A percentile compares a stretch with the other conserved stretches of the same genome.
These are phyloP conservation scores for Sardina pilchardus DNA, from an alignment of 2,113 vertebrate genomes.

Conservation along the genomic window DNA sequence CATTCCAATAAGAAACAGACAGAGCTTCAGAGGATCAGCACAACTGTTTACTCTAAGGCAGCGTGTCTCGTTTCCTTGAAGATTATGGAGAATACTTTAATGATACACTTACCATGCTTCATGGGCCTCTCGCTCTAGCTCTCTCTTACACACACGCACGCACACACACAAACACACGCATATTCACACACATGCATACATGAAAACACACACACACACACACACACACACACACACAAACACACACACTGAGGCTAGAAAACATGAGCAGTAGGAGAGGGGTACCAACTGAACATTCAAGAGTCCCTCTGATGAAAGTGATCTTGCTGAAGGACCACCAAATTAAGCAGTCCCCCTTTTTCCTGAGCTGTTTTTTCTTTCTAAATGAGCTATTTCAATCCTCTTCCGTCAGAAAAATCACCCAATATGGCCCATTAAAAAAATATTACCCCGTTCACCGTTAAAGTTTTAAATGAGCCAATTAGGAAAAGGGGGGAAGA, in stretches of 20 bases:
- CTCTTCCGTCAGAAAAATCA: slow-evolving; percentile 11
- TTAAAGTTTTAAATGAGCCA: slow-evolving; percentile 20
- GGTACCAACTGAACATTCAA: background rate
- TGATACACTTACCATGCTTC: background rate
- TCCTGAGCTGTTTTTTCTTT: background rate
- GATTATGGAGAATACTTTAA: slow-evolving; percentile 1
- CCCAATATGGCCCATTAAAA: slow-evolving; percentile 18
- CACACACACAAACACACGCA: background rate
- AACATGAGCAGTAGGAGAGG: background rate
- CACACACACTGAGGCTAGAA: background rate
- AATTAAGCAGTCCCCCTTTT: background rate
- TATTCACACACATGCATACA: background rate
- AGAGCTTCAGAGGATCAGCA: slow-evolving; percentile 7
- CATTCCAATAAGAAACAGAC: background rate
- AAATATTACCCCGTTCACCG: background rate
- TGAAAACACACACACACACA: background rate
- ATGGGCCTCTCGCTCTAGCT: background rate
- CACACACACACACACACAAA: background rate
- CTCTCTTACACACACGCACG: background rate
- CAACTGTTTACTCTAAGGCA: background rate
- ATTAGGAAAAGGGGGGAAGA: background rate
- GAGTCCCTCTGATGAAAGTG: slow-evolving; percentile 13
- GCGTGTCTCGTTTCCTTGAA: background rate
- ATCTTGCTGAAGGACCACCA: slow-evolving; percentile 9
- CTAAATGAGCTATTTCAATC: slow-evolving; percentile 15